phyloP scores from a whole-genome alignment of 2,113 vertebrate genomes.

The Nanorana parkeri region DNA sequence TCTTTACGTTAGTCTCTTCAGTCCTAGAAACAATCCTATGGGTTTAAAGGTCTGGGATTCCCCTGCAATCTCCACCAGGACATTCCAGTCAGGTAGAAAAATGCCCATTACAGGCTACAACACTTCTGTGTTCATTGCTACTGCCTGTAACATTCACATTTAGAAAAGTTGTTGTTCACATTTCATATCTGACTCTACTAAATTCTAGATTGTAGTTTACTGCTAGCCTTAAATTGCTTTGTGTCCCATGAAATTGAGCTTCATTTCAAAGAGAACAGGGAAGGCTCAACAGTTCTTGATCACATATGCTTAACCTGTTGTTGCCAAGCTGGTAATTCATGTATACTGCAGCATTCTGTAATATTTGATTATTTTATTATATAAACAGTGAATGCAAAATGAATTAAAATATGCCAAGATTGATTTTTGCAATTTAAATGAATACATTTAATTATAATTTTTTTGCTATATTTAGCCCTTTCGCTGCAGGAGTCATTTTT shows the following conservation, averaged over 20 bases:
- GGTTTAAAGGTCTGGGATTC: conserved; percentile 27
- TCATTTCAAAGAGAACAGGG: conserved; percentile 46
- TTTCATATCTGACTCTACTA: conserved; percentile 54
- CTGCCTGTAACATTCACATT: conserved; percentile 53
- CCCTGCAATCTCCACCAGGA: conserved; percentile 14
- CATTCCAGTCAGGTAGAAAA: conserved; percentile 49
- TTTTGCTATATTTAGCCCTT: no score
- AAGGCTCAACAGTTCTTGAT: conserved; percentile 33
- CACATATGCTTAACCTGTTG: conserved; percentile 36
- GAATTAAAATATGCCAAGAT: not conserved
- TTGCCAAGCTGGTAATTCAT: not conserved
- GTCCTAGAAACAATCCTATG: conserved; percentile 16
- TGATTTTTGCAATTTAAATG: no score
- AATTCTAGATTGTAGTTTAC: conserved; percentile 54
- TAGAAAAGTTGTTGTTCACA: conserved; percentile 54
- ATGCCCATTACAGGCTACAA: conserved; percentile 36
- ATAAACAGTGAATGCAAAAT: not conserved
- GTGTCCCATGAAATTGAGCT: conserved; percentile 57
- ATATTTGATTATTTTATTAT: not conserved
- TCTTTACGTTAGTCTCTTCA: not conserved
- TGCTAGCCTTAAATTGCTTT: conserved; percentile 54
- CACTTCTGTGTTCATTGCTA: conserved; percentile 41
- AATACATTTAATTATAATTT: no score
- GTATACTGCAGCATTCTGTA: not conserved
- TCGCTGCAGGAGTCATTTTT: no score